phyloP scores from a whole-genome alignment of 1,140 invertebrate species.

The Drosophila murphyi region DNA sequence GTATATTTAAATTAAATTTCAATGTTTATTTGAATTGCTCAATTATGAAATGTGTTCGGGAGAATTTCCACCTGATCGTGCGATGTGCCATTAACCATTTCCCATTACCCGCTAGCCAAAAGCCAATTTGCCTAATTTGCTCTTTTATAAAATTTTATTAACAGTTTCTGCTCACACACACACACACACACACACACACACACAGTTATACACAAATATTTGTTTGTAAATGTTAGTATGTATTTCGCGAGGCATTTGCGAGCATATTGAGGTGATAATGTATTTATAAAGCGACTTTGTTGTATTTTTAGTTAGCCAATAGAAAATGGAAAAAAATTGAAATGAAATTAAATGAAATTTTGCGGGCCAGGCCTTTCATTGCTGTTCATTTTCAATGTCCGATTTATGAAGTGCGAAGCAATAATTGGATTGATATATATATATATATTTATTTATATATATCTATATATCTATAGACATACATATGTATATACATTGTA shows the following conservation, averaged over 20 bases:
- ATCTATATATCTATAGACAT: not conserved
- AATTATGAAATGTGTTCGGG: constrained; percentile 10
- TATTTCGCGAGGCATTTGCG: constrained; percentile 56
- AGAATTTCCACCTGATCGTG: constrained; percentile 29
- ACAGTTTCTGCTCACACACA: constrained; percentile 20
- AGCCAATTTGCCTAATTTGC: constrained; percentile 32
- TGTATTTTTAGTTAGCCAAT: constrained; percentile 68
- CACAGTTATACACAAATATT: constrained; percentile 10
- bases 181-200: not conserved
- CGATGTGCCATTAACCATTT: constrained; percentile 19
- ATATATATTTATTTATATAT: not conserved
- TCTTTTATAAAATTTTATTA: constrained; percentile 39
- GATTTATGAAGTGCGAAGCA: constrained; percentile 81
- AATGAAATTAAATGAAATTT: constrained; percentile 15
- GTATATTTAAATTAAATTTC: constrained; percentile 38
- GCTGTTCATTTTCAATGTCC: constrained; percentile 76
- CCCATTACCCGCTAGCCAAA: constrained; percentile 8
- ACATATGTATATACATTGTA: not conserved
- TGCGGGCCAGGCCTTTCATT: constrained; percentile 60
- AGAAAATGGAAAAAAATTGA: constrained; percentile 27
- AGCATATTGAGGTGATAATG: constrained; percentile 74
- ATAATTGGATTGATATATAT: constrained; percentile 71
- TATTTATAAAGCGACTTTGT: constrained; percentile 78
- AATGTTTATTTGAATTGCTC: constrained; percentile 61
- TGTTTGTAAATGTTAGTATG: constrained; percentile 17